phyloP scores from a whole-genome alignment of 2,888 invertebrate species.

The Aporophyla lueneburgensis region DNA sequence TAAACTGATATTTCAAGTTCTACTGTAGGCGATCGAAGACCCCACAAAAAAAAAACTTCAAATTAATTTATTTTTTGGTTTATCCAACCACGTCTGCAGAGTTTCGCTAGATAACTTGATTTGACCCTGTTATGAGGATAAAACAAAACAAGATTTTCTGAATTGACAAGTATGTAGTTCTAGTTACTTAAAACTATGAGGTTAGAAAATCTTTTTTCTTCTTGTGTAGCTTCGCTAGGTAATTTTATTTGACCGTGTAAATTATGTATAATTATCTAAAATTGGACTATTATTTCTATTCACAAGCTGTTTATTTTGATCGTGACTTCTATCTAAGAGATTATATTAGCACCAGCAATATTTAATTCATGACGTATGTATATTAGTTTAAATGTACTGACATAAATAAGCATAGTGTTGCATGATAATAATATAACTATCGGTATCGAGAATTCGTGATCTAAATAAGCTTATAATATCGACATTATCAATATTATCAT shows the following conservation, averaged over 20 bases:
- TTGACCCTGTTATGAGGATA: not conserved
- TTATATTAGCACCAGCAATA: constrained; percentile 71
- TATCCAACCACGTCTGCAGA: too few relatives aligned
- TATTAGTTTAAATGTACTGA: constrained; percentile 16
- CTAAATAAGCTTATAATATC: not conserved
- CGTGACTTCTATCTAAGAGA: constrained; percentile 44
- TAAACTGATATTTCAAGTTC: too few relatives aligned
- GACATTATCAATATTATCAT: not conserved
- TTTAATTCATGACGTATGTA: constrained; percentile 61
- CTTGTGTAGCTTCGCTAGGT: not conserved
- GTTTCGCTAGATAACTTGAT: too few relatives aligned
- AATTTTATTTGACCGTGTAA: not conserved
- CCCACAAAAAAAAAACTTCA: too few relatives aligned
- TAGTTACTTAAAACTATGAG: not conserved
- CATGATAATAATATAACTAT: not conserved
- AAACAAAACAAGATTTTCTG: not conserved
- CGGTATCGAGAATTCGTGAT: not conserved
- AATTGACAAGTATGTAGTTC: not conserved
- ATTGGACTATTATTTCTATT: constrained; percentile 60
- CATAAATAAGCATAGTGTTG: constrained; percentile 15
- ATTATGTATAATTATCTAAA: constrained; percentile 49
- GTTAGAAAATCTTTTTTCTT: not conserved
- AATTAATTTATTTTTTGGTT: too few relatives aligned
- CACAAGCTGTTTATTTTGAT: constrained; percentile 43
- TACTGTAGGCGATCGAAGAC: too few relatives aligned